These are phyloP conservation scores for Todus mexicanus DNA, from an alignment of 2,797 vertebrate species.

Conservation along the genomic window DNA sequence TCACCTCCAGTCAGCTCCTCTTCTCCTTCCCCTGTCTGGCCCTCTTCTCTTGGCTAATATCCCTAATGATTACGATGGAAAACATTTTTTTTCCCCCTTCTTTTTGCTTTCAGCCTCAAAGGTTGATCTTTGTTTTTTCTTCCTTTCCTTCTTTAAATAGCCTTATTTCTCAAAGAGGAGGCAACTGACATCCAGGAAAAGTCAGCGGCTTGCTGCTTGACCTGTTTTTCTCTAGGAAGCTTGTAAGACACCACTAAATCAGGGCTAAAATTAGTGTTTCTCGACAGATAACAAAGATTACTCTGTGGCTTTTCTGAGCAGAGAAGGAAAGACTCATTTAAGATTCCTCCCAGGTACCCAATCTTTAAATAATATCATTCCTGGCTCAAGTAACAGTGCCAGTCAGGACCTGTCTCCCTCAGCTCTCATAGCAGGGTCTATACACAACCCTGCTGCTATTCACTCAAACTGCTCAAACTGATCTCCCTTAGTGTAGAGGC, in stretches of 20 bases:
- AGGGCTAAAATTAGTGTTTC: background rate
- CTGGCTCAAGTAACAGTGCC: background rate
- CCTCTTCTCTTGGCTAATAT: conserved; percentile 18
- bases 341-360: too few relatives aligned
- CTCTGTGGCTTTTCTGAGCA: background rate
- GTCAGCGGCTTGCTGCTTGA: background rate
- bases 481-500: background rate
- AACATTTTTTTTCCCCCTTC: background rate
- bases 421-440: background rate
- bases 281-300: background rate
- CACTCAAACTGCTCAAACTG: background rate
- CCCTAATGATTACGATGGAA: background rate
- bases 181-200: background rate
- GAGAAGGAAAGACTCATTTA: background rate
- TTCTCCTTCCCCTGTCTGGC: background rate
- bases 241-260: background rate
- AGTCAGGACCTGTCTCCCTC: background rate
- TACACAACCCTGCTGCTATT: accelerated
- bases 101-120: background rate
- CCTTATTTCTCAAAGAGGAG: background rate
- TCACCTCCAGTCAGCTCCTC: conserved; percentile 10
- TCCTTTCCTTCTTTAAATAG: background rate
- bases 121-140: background rate
- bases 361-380: background rate
- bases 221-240: background rate